phyloP scores from a whole-genome alignment of 2,113 vertebrate genomes.

The Chauna torquata region DNA sequence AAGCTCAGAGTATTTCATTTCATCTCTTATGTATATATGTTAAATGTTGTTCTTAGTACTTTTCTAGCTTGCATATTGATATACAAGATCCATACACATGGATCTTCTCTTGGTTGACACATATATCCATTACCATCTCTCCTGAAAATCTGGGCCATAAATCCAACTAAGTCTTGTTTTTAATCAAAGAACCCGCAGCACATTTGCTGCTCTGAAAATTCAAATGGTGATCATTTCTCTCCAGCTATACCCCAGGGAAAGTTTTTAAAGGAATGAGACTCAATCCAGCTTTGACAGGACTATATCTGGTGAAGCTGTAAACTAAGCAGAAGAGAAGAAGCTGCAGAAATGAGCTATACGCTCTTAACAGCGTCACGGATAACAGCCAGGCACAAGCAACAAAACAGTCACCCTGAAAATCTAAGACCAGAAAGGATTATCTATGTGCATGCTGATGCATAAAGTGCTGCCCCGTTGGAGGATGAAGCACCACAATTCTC shows the following conservation, averaged over 20 bases:
- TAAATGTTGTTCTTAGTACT: background rate
- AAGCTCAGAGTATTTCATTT: background rate
- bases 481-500: background rate
- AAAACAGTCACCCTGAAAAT: background rate
- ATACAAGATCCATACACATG: background rate
- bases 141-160: background rate
- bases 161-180: background rate
- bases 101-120: background rate
- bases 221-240: background rate
- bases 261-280: background rate
- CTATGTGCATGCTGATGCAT: background rate
- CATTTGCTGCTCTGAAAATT: background rate
- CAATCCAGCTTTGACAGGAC: background rate
- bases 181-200: background rate
- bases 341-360: background rate
- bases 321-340: background rate
- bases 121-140: background rate
- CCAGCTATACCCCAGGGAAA: background rate
- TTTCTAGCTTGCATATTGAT: background rate
- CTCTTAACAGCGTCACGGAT: background rate
- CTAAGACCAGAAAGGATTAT: background rate
- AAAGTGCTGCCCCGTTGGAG: background rate
- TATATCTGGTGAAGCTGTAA: background rate
- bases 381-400: background rate
- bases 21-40: background rate